A percentile compares a stretch with the other conserved stretches of the same genome.
phyloP scores from a whole-genome alignment of 2,113 vertebrate genomes.

The Phalacrocorax aristotelis region DNA sequence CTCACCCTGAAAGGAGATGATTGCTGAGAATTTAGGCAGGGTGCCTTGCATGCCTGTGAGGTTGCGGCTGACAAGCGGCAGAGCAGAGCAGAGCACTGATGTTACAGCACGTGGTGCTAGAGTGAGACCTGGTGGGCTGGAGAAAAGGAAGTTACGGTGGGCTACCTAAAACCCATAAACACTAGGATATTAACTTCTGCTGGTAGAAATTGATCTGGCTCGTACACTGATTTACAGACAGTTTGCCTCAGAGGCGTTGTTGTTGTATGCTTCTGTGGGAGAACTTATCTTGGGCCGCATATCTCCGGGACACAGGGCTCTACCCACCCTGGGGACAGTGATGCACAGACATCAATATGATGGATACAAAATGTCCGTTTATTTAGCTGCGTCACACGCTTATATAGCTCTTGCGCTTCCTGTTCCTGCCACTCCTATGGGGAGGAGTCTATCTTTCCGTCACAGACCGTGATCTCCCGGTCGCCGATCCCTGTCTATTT shows the following conservation, averaged over 20 bases:
- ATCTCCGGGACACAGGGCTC: too few relatives aligned
- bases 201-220: background rate
- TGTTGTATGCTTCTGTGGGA: too few relatives aligned
- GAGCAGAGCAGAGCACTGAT: background rate
- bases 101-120: background rate
- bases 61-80: background rate
- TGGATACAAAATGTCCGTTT: too few relatives aligned
- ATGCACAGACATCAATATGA: too few relatives aligned
- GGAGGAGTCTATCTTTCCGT: too few relatives aligned
- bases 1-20: background rate
- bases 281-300: too few relatives aligned
- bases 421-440: too few relatives aligned
- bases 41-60: background rate
- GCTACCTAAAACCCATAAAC: background rate
- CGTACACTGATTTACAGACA: background rate
- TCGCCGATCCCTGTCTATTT: too few relatives aligned
- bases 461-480: too few relatives aligned
- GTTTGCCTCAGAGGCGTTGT: background rate
- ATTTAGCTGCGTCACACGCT: too few relatives aligned
- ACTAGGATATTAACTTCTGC: background rate
- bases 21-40: conserved; percentile 9
- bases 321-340: too few relatives aligned
- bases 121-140: background rate
- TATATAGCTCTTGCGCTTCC: too few relatives aligned
- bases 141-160: background rate